Evolutionary conservation across 2,113 vertebrate species (phyloP), one percentile per base, ranked within the genome.

Genomic region (Python bivittatus): DNA sequence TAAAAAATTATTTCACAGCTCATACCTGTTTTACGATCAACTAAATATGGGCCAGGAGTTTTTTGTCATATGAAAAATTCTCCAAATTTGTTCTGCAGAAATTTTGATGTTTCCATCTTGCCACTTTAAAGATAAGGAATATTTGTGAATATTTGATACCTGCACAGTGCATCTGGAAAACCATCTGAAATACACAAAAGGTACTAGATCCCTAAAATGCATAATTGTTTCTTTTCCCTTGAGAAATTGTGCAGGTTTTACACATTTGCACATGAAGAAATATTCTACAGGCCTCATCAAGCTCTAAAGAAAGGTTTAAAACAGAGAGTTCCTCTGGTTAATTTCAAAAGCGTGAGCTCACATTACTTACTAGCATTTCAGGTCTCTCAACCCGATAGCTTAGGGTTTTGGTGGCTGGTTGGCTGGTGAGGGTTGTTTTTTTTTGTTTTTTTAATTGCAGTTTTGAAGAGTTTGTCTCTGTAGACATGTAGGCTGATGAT

Each of bases 401-500:
- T 86, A 68, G 84, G 64, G n/a, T 93, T 93, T 95, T 91, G 87
- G 88, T 90, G 91, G 91, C 95, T 96, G 92, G 56, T 93, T 93
- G 94, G 84, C 48, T 61, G 79, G 92, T 60, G 61, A 27, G 89
- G 86, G 44, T 64, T 44, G 4, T 25, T 10, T 3, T n/a, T 27
- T 88, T 22, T 86, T n/a, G n/a, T n/a, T n/a, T 88, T 86, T 95
- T 89, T 86, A 97, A 94, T 96, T 94, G 90, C 93, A 33, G 9
- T 96, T 96, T 93, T 96, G 96, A 97, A 96, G 90, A 90, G 54
- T 91, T 96, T 96, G 94, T 95, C 94, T 95, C 96, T 97, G 94
- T 91, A 96, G 96, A 96, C 23, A 0, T 88, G 60, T 96, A 95
- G 90, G 88, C 79, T 96, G 96, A 94, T 96, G 88, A 98, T 98